phyloP scores from a whole-genome alignment of 1,140 invertebrate genomes.

The Trypoxylus dichotomus region DNA sequence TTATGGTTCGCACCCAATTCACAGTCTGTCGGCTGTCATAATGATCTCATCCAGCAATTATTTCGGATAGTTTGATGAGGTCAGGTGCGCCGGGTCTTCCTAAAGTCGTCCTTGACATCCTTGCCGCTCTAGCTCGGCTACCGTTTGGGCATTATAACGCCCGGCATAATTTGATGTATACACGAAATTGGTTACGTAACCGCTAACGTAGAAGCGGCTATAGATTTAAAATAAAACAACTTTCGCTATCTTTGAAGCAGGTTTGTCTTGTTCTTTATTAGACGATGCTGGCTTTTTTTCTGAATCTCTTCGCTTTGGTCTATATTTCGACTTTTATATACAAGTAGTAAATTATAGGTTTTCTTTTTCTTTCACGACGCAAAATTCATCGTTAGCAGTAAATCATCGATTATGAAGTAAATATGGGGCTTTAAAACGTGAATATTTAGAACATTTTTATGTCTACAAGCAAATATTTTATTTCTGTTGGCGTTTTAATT shows the following conservation, averaged over 20 bases:
- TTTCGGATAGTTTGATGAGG: not conserved
- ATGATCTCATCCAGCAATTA: slow-evolving; percentile 16
- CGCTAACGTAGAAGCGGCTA: not conserved
- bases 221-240: slow-evolving; percentile 13
- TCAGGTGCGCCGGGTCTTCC: slow-evolving; percentile 13
- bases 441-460: too few relatives aligned
- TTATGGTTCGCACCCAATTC: not conserved
- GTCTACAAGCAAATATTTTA: too few relatives aligned
- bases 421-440: too few relatives aligned
- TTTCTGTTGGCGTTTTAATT: too few relatives aligned
- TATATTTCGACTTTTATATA: not conserved
- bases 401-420: too few relatives aligned
- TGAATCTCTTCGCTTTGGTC: not conserved
- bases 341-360: not conserved
- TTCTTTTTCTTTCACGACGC: not conserved
- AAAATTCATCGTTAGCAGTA: too few relatives aligned
- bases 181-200: not conserved
- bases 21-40: not conserved
- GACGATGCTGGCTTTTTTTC: not conserved
- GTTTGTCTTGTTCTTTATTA: not conserved
- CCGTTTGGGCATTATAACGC: not conserved
- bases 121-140: not conserved
- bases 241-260: slow-evolving; percentile 1
- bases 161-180: not conserved
- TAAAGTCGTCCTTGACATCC: slow-evolving; percentile 7